Evolutionary conservation across 1,140 invertebrate genomes (phyloP).

Genomic region (Euschistus heros): DNA sequence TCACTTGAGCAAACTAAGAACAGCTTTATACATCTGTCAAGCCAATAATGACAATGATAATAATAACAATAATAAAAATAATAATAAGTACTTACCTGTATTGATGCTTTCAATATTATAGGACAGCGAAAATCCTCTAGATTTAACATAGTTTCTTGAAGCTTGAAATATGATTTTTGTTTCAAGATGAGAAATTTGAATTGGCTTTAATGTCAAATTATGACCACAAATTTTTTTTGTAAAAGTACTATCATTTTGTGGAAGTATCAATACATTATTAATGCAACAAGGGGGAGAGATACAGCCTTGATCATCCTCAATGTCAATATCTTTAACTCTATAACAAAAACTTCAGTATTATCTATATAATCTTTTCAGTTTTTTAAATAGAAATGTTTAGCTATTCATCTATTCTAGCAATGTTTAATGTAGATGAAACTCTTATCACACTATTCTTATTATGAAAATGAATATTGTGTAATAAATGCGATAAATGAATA

Average conservation of each 20-base stretch:
- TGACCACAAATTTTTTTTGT: slow-evolving; percentile 16
- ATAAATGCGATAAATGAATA: too few species aligned
- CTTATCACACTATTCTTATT: too few species aligned
- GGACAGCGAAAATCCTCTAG: slow-evolving; percentile 21
- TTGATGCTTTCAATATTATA: slow-evolving; percentile 18
- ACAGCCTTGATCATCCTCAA: slow-evolving; percentile 21
- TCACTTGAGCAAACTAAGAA: too few species aligned
- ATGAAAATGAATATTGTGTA: too few species aligned
- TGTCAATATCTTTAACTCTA: slow-evolving; percentile 24
- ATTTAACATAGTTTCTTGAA: not conserved
- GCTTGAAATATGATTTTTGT: slow-evolving; percentile 22
- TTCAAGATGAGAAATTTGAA: slow-evolving; percentile 9
- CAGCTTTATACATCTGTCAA: too few species aligned
- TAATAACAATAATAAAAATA: not conserved
- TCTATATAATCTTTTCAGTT: not conserved
- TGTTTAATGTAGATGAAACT: too few species aligned
- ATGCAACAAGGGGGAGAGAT: slow-evolving; percentile 21
- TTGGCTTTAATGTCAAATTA: slow-evolving; percentile 1
- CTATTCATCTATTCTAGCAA: too few species aligned
- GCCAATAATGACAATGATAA: too few species aligned
- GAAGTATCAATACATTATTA: slow-evolving; percentile 23
- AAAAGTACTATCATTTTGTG: slow-evolving; percentile 8
- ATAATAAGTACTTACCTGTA: not conserved
- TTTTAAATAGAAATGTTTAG: too few species aligned
- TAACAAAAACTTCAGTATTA: not conserved